Conservation (phyloP, 1,140 invertebrate species). For the Trinorchestia longiramus region DNA sequence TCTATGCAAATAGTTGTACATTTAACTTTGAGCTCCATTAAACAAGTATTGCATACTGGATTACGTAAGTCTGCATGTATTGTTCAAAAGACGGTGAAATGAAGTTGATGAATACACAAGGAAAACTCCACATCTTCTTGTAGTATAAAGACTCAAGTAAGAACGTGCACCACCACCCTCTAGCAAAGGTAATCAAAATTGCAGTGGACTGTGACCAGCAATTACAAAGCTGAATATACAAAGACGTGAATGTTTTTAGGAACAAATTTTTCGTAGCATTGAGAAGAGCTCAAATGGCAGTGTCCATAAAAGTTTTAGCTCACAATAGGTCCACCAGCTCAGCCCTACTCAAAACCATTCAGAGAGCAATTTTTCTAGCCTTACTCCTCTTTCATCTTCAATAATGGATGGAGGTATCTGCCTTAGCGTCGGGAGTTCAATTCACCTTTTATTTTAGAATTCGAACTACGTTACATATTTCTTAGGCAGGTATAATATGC, state of each 20-base stretch:
- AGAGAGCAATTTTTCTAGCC: not conserved
- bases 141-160: no score
- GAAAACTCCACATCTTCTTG: no score
- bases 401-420: not conserved
- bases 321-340: not conserved
- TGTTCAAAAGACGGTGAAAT: no score
- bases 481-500: conserved; percentile 8
- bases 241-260: not conserved
- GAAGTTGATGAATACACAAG: no score
- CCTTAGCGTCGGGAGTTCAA: not conserved
- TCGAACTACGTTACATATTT: not conserved
- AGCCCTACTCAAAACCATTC: not conserved
- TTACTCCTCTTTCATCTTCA: not conserved
- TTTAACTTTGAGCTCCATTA: no score
- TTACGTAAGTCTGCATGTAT: no score
- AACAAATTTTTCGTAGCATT: not conserved
- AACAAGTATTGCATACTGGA: no score
- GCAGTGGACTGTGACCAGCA: not conserved
- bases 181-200: not conserved
- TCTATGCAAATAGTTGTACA: no score
- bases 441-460: not conserved
- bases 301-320: not conserved
- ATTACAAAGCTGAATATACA: not conserved
- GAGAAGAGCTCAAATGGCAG: not conserved
- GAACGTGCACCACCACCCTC: not conserved